These are phyloP conservation scores for Catharus bicknelli DNA, from an alignment of 2,113 vertebrate species.

Conservation along the genomic window DNA sequence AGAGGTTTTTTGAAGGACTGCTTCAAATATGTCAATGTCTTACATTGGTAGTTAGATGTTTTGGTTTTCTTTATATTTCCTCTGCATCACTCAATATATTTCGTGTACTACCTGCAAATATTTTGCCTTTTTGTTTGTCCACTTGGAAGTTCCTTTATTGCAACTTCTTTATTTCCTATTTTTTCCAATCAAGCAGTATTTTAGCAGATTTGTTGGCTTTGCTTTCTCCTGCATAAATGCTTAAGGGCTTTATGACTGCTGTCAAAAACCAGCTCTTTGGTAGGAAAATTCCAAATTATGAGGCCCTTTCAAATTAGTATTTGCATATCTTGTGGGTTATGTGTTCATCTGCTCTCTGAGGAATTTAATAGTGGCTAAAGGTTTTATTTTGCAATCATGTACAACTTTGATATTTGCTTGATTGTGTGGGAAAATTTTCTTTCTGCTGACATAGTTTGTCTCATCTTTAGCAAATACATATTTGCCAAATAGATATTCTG, in stretches of 20 bases:
- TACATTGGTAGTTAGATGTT: background rate
- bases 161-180: background rate
- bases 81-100: background rate
- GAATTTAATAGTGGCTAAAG: background rate
- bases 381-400: background rate
- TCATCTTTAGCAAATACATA: background rate
- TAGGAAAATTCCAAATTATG: background rate
- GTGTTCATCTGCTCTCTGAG: background rate
- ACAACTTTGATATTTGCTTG: background rate
- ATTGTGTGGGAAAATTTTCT: background rate
- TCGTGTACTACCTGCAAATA: background rate
- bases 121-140: background rate
- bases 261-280: background rate
- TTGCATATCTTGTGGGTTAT: background rate
- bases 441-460: background rate
- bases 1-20: background rate
- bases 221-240: background rate
- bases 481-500: background rate
- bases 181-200: background rate
- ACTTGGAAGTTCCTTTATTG: background rate
- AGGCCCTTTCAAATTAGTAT: background rate
- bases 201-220: background rate
- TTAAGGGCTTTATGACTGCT: background rate
- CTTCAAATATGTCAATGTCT: background rate
- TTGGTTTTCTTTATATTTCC: background rate